These are phyloP conservation scores for Poicephalus meyeri DNA, from an alignment of 2,113 vertebrate species.

Conservation along the genomic window DNA sequence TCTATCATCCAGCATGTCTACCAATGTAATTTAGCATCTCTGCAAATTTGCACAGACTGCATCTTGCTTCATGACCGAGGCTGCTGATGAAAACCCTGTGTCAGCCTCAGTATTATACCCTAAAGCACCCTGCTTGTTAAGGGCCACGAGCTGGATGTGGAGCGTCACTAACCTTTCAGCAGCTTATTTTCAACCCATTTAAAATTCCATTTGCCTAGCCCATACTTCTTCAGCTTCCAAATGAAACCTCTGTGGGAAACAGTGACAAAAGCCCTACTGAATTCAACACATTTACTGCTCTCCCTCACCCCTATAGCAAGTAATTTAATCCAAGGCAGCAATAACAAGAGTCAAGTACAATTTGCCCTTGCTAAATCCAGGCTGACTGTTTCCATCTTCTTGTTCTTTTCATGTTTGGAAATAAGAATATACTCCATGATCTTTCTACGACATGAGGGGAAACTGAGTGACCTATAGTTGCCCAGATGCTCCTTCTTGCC, in stretches of 20 bases:
- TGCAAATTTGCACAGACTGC: not conserved
- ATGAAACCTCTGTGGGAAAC: not conserved
- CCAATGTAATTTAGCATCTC: not conserved
- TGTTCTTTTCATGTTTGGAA: not conserved
- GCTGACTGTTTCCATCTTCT: not conserved
- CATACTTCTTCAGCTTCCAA: not conserved
- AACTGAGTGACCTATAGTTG: not conserved
- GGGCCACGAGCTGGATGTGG: not conserved
- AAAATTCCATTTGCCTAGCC: not conserved
- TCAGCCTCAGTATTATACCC: not conserved
- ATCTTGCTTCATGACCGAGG: not conserved
- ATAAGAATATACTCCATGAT: not conserved
- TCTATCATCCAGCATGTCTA: not conserved
- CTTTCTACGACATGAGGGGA: not conserved
- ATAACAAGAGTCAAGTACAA: not conserved
- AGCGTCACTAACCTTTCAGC: not conserved
- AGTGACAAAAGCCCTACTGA: not conserved
- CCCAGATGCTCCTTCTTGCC: not conserved
- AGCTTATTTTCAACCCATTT: not conserved
- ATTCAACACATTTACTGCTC: not conserved
- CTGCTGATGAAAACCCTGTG: not conserved
- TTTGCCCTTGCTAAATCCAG: not conserved
- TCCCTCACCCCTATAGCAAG: not conserved
- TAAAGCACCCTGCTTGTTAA: not conserved
- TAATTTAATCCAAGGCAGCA: not conserved